Percentiles rank a stretch among this genome's conserved stretches.
These are phyloP conservation scores for Pantherophis guttatus DNA, from an alignment of 2,113 vertebrate genomes.

Conservation along the genomic window DNA sequence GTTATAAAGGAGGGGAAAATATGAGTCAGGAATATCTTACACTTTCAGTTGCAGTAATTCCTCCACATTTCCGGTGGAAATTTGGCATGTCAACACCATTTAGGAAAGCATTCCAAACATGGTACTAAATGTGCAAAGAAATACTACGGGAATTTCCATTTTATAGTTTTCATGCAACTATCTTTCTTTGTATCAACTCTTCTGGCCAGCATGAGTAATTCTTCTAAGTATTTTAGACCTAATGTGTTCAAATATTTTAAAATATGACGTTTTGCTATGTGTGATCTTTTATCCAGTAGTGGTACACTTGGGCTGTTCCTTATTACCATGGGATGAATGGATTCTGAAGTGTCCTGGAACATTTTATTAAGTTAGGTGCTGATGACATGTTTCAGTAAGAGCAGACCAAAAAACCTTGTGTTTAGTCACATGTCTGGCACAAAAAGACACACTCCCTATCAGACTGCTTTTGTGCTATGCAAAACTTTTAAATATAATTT, in stretches of 20 bases:
- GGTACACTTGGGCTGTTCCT: neutral
- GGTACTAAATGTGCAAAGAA: neutral
- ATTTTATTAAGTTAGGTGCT: neutral
- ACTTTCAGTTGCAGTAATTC: neutral
- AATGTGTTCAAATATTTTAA: neutral
- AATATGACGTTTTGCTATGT: neutral
- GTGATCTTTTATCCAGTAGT: neutral
- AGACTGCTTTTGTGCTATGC: neutral
- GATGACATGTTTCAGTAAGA: neutral
- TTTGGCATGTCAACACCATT: neutral
- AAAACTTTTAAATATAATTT: neutral
- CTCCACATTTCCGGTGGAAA: neutral
- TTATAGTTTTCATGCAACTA: neutral
- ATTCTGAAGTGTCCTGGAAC: neutral
- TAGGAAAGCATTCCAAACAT: neutral
- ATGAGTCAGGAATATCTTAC: neutral
- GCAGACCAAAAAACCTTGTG: neutral
- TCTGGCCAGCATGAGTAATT: neutral
- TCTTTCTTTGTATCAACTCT: neutral
- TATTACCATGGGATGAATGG: neutral
- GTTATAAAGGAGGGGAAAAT: neutral
- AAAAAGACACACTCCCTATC: neutral
- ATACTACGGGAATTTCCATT: neutral
- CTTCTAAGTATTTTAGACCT: neutral
- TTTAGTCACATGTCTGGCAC: neutral